Evolutionary conservation across 2,113 vertebrate species (phyloP).

Genomic region (Pelusios castaneus): DNA sequence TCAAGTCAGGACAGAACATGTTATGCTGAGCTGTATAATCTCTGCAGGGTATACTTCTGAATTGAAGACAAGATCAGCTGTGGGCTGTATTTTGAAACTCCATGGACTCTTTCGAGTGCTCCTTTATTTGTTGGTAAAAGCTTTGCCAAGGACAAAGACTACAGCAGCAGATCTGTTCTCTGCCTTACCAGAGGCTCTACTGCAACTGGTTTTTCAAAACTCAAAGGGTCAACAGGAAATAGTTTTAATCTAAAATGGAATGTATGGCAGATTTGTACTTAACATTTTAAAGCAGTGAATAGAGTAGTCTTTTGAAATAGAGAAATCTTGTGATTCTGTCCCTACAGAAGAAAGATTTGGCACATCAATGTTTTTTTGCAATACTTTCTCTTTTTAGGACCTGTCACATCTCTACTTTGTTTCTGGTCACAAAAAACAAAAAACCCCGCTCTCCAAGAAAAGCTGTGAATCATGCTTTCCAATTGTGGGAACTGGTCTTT

Average conservation of each 20-base stretch:
- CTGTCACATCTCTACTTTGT: not conserved
- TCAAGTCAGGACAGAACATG: not conserved
- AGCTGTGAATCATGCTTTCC: not conserved
- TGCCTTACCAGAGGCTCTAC: not conserved
- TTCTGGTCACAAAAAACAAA: not conserved
- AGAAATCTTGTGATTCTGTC: not conserved
- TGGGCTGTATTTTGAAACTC: not conserved
- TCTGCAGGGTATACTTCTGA: not conserved
- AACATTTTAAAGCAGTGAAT: not conserved
- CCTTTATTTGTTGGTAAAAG: not conserved
- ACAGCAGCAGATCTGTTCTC: slow-evolving; percentile 14
- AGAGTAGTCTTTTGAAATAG: not conserved
- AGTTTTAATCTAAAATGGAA: not conserved
- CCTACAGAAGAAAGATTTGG: not conserved
- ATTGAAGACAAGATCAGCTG: not conserved
- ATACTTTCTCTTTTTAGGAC: slow-evolving; percentile 7
- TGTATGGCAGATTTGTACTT: not conserved
- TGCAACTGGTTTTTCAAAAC: not conserved
- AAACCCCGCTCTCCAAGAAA: not conserved
- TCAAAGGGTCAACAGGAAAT: slow-evolving; percentile 8
- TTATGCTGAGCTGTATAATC: not conserved
- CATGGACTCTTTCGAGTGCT: not conserved
- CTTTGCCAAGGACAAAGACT: not conserved
- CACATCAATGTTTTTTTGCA: not conserved
- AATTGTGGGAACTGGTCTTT: slow-evolving; percentile 2